Conservation (phyloP, 2,113 vertebrate genomes). For the Ovis aries region DNA sequence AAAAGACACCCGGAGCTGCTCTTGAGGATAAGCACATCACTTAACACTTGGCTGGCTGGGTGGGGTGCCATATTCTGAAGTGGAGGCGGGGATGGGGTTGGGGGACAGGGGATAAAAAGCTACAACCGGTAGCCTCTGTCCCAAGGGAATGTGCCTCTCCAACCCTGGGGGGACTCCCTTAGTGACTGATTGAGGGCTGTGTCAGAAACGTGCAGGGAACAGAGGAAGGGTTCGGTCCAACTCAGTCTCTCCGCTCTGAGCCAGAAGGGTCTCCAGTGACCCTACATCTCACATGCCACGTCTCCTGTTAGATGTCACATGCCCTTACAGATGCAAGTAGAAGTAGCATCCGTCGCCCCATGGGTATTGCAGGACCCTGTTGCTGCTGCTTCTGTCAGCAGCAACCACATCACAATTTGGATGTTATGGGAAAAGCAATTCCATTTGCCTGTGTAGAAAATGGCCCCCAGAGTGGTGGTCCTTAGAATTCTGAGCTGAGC, state of each 20-base stretch:
- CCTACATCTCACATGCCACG: neutral
- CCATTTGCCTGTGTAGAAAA: constrained; percentile 5
- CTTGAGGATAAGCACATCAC: constrained; percentile 41
- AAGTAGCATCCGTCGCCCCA: neutral
- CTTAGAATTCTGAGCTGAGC: constrained; percentile 33
- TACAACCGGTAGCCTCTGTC: constrained; percentile 58
- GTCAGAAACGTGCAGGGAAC: constrained; percentile 44
- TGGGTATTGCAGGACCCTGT: neutral
- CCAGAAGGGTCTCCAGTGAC: constrained; percentile 21
- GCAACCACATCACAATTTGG: neutral
- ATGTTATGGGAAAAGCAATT: constrained; percentile 31
- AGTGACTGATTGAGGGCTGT: neutral
- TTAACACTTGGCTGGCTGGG: constrained; percentile 20
- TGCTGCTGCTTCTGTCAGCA: neutral
- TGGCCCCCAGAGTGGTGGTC: constrained; percentile 15
- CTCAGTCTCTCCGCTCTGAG: constrained; percentile 33
- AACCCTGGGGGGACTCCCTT: constrained; percentile 14
- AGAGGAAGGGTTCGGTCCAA: constrained; percentile 43
- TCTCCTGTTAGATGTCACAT: neutral
- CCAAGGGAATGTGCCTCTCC: constrained; percentile 53
- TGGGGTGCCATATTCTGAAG: constrained; percentile 30
- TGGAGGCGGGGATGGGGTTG: constrained; percentile 6
- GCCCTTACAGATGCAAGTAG: neutral
- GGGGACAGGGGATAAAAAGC: constrained; percentile 15
- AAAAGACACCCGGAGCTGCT: constrained; percentile 72